Conservation (phyloP, 2,797 vertebrate species). For the Xenops minutus region DNA sequence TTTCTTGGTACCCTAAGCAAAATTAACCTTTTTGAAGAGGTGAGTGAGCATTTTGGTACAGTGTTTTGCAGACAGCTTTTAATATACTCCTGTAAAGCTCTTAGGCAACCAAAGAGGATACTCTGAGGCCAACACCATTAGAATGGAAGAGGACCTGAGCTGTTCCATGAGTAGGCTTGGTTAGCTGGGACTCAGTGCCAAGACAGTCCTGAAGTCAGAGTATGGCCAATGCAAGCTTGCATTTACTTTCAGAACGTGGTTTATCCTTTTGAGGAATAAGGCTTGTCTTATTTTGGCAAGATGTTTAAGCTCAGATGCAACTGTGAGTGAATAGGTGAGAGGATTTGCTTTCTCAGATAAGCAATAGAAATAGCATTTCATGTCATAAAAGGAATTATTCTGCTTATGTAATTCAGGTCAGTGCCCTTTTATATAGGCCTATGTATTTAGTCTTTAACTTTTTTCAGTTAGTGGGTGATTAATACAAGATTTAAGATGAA, state of each 20-base stretch:
- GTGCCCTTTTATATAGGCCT: background rate
- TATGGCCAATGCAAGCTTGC: background rate
- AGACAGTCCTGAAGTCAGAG: background rate
- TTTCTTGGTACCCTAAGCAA: background rate
- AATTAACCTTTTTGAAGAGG: background rate
- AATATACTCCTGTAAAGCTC: background rate
- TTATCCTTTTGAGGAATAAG: background rate
- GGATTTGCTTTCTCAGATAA: background rate
- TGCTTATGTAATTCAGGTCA: background rate
- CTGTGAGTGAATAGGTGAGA: background rate
- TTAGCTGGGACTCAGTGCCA: background rate
- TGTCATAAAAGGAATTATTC: background rate
- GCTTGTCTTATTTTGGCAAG: background rate
- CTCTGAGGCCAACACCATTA: background rate
- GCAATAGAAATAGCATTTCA: background rate
- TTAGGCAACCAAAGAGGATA: background rate
- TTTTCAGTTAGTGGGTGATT: background rate
- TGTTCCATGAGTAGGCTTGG: background rate
- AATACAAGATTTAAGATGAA: background rate
- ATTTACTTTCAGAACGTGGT: background rate
- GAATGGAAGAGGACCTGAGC: rapidly evolving
- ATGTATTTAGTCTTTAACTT: background rate
- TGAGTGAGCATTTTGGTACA: background rate
- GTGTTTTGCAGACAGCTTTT: background rate
- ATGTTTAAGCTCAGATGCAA: background rate